Evolutionary conservation across 2,888 invertebrate species (phyloP), one percentile per base, ranked within the genome.

Genomic region (Flabesymbios commensalis): DNA sequence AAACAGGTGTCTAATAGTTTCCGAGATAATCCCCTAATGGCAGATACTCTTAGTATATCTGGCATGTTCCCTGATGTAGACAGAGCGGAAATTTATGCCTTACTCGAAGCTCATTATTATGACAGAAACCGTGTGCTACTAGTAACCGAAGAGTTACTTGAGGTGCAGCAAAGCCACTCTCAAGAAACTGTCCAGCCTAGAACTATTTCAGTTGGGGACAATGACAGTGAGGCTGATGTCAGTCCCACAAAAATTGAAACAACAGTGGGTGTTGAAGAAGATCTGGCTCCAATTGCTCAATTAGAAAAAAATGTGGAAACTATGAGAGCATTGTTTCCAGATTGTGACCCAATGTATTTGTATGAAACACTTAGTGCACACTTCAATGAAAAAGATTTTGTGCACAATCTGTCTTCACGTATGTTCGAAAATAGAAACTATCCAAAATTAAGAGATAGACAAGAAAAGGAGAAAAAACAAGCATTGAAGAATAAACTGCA

Each of bases 301-400:
- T 22, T 45, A 7, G n/a, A 22, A 19, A 45, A 22, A 7, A 75
- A 78, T 54, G 64, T 78, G 28, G 71, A 75, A 17, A 72, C 69
- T 24, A 60, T 79, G 22, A 64, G 61, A 57, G 70, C 70, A 39
- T 70, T 79, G 48, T 78, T 78, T 60, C 75, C 75, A 19, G 77
- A 78, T 52, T 78, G 78, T 71, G 77, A 79, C 65, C 78, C 76
- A 14, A 76, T 76, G 59, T 78, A 72, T 65, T 51, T 79, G 17
- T 75, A 67, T 64, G 68, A 77, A 29, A 64, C 69, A 48, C 63
- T 79, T n/a, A n/a, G n/a, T n/a, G n/a, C n/a, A n/a, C n/a, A n/a
- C n/a, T n/a, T n/a, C n/a, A n/a, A n/a, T n/a, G n/a, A n/a, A n/a
- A n/a, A n/a, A n/a, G n/a, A n/a, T n/a, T n/a, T n/a, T n/a, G n/a